Conservation (phyloP, 2,113 vertebrate species). For the Eulemur rufifrons region DNA sequence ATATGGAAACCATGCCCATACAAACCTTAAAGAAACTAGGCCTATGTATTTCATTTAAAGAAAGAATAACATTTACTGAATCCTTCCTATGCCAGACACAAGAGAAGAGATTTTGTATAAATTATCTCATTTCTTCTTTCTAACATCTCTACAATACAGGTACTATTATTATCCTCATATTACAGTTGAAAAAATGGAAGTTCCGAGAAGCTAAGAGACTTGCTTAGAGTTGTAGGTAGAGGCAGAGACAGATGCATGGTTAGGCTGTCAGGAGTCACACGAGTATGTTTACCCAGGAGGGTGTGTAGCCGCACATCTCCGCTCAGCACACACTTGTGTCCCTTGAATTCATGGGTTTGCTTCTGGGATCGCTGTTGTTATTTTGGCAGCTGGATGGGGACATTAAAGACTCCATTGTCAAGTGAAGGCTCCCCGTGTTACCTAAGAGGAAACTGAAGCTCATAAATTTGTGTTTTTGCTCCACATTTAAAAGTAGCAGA, state of each 20-base stretch:
- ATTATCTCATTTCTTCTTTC: neutral
- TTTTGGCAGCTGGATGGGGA: neutral
- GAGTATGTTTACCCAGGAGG: neutral
- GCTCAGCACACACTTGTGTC: neutral
- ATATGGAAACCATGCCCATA: neutral
- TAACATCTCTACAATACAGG: neutral
- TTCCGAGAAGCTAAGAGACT: neutral
- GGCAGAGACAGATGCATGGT: neutral
- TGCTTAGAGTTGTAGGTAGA: neutral
- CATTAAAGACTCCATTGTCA: neutral
- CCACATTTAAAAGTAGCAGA: neutral
- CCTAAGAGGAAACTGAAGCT: neutral
- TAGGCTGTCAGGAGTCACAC: neutral
- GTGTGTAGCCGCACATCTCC: neutral
- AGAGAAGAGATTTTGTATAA: neutral
- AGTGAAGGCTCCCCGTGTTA: neutral
- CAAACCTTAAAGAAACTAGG: neutral
- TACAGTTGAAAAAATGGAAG: neutral
- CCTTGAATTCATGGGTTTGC: neutral
- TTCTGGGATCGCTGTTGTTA: neutral
- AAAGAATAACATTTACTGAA: neutral
- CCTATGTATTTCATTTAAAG: neutral
- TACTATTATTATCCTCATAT: neutral
- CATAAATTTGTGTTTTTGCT: neutral
- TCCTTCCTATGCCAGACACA: neutral